A percentile compares a stretch with the other conserved stretches of the same genome.
phyloP scores from a whole-genome alignment of 1,140 invertebrate species.

The Drosophila paulistorum region DNA sequence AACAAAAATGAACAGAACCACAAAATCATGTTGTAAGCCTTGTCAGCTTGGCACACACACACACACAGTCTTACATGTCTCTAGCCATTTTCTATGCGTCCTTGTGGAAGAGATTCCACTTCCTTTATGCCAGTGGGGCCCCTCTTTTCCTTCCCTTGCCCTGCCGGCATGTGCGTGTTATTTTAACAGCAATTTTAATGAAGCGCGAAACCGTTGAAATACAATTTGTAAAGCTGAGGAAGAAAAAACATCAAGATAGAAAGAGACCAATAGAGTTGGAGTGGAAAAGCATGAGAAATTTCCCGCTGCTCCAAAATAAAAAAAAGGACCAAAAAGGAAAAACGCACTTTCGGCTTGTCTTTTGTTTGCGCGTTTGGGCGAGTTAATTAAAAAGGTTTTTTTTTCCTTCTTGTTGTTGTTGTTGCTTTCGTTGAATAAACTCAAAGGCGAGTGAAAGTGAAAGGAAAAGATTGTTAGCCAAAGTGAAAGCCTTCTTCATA shows the following conservation, averaged over 20 bases:
- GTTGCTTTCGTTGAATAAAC: conserved; percentile 9
- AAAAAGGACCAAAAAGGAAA: conserved; percentile 51
- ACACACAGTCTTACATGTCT: conserved; percentile 35
- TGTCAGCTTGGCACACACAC: conserved; percentile 52
- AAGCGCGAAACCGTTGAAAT: conserved; percentile 79
- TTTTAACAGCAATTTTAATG: conserved; percentile 81
- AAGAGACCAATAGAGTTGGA: conserved; percentile 1
- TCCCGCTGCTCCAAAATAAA: conserved; percentile 46
- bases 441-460: background rate
- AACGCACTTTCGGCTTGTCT: conserved; percentile 48
- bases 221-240: conserved; percentile 73
- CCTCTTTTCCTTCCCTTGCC: background rate
- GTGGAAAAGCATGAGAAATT: conserved; percentile 8
- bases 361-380: conserved; percentile 67
- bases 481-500: conserved; percentile 18
- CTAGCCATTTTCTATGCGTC: conserved; percentile 55
- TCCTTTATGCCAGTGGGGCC: conserved; percentile 15
- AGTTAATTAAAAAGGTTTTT: conserved; percentile 78
- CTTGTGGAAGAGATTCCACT: conserved; percentile 56
- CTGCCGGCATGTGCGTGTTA: conserved; percentile 48
- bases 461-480: conserved; percentile 15
- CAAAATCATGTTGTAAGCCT: conserved; percentile 80
- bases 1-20: conserved; percentile 69
- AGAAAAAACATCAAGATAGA: conserved; percentile 26
- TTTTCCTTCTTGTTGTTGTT: background rate